A percentile compares a stretch with the other conserved stretches of the same genome.
These are phyloP conservation scores for Cervus canadensis DNA, from an alignment of 2,113 vertebrate genomes.

Conservation along the genomic window DNA sequence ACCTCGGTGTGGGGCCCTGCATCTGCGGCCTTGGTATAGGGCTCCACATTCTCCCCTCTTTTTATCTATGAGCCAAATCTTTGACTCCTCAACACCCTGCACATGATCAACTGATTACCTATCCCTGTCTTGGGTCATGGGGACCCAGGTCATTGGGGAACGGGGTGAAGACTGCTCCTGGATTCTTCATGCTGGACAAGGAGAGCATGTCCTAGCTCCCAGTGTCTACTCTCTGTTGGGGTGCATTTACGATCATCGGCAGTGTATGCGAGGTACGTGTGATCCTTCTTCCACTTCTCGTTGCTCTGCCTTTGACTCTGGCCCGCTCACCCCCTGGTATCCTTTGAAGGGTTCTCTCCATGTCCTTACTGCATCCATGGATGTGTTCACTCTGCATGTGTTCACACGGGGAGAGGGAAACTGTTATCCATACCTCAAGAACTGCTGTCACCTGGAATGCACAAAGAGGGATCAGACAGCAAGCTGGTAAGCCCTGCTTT, in stretches of 20 bases:
- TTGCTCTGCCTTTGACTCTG: neutral
- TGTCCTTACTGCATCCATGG: neutral
- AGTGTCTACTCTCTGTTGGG: neutral
- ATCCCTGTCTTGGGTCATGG: neutral
- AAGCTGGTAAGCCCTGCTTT: neutral
- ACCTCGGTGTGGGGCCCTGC: neutral
- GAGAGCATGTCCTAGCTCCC: neutral
- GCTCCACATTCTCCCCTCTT: neutral
- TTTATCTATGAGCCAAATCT: neutral
- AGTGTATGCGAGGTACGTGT: neutral
- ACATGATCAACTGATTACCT: neutral
- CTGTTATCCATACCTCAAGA: neutral
- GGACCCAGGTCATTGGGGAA: neutral
- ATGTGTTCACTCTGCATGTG: neutral
- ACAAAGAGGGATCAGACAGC: fast-evolving
- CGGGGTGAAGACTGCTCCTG: neutral
- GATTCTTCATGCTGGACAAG: neutral
- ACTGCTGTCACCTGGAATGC: neutral
- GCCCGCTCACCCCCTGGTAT: neutral
- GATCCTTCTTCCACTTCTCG: neutral
- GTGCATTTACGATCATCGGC: neutral
- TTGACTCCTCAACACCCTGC: neutral
- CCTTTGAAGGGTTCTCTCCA: neutral
- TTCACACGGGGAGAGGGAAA: conserved; percentile 10
- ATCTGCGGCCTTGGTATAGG: neutral